Base-by-base conservation (phyloP, 2,888 invertebrate genomes). In the Conops quadrifasciatus region DNA sequence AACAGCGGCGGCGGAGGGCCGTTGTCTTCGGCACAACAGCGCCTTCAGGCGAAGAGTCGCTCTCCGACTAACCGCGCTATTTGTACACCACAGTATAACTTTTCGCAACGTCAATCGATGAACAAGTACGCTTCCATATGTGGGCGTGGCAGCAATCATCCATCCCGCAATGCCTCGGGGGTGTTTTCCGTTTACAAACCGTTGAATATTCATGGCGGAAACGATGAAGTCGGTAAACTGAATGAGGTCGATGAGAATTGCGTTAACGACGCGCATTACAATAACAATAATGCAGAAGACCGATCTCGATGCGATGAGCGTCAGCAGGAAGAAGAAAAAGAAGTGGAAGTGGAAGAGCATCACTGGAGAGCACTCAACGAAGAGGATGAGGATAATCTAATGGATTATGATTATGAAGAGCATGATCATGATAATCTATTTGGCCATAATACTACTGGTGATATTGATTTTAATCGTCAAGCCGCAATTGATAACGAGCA, bases 161-260 rank as follows among this genome's bases (percentile, higher is more conserved):
- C 60, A 26, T 78, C 81, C 19, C 78, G 79, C 13, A 83, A 77
- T 72, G 76, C 79, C 5, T 82, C 83, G 24, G 74, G 72, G 30
- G 78, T 80, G 69, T 80, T 76, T 67, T 77, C 80, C 7, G 76
- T 74, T 26, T 82, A 79, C 36, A 80, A 81, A 71, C 79, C 81
- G 1, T 76, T 83, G 1, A 83, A 83, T 72, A 75, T 82, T 30
- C 82, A 81, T 62, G 81, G 81, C 70, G 83, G 83, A 73, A 77
- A 80, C 51, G 79, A 80, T 67, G 82, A 78, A 67, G 78, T 74
- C 56, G 75, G 74, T 49, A 75, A 77, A 13, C 75, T 83, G 71
- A 80, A 82, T 70, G 79, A 78, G 28, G 80, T 76, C 60, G 79
- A 78, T 43, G 81, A 81, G 71, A 24, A 49, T 24, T 62, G 49